phyloP scores from a whole-genome alignment of 2,113 vertebrate species.

The Cyrtonyx montezumae region DNA sequence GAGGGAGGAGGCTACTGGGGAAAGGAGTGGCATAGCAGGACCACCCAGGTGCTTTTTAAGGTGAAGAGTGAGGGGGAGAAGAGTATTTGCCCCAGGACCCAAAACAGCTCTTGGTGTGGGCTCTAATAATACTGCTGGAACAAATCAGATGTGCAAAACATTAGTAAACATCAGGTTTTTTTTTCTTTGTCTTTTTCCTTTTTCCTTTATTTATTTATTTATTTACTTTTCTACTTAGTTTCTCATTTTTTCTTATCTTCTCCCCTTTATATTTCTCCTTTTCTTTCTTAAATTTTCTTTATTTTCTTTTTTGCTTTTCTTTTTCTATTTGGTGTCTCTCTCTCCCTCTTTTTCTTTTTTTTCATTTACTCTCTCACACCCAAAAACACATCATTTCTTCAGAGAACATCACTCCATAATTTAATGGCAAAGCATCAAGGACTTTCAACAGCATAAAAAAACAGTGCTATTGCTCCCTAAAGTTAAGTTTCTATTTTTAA shows the following conservation, averaged over 20 bases:
- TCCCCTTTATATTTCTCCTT: background rate
- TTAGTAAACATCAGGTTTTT: background rate
- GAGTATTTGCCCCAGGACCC: constrained; percentile 58
- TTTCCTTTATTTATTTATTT: too few relatives aligned
- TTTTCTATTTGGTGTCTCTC: background rate
- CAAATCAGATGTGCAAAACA: background rate
- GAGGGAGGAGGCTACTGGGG: background rate
- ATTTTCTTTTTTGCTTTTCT: too few relatives aligned
- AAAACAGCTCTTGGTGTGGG: constrained; percentile 50
- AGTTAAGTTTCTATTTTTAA: background rate
- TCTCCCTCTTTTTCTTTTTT: background rate
- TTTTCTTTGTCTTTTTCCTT: too few relatives aligned
- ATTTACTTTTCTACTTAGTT: background rate
- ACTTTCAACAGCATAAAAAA: background rate
- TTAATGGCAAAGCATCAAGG: background rate
- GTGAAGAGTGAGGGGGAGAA: constrained; percentile 42
- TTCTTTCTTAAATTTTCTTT: background rate
- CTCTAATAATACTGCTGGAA: background rate
- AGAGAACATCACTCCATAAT: background rate
- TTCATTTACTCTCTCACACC: background rate
- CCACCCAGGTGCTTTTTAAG: constrained; percentile 58
- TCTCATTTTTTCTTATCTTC: background rate
- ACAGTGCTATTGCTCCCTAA: fast-evolving
- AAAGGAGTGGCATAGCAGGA: constrained; percentile 30
- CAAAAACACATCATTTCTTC: background rate